Conservation (phyloP, 2,888 invertebrate genomes). For the Ethmia dodecea region DNA sequence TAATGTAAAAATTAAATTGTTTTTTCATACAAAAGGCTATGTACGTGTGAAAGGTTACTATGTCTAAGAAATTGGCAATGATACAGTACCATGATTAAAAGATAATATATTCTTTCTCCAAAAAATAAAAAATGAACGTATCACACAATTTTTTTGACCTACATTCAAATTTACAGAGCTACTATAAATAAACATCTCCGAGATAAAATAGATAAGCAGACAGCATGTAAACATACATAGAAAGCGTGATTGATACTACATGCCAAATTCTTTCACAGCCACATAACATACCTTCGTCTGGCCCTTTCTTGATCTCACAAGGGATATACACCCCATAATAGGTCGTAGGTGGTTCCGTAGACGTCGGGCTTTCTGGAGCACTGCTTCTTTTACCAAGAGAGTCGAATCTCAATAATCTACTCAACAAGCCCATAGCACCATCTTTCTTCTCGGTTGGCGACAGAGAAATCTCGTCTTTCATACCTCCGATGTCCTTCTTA, state of each 20-base stretch:
- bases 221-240: constrained; percentile 7
- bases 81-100: no score
- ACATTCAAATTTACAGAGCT: constrained; percentile 11
- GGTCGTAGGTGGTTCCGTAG: constrained; percentile 44
- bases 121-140: no score
- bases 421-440: constrained; percentile 55
- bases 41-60: no score
- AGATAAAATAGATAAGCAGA: constrained; percentile 5
- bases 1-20: no score
- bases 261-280: neutral
- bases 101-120: no score
- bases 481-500: constrained; percentile 53
- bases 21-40: no score
- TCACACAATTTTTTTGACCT: no score
- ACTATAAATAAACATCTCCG: constrained; percentile 6
- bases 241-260: constrained; percentile 1
- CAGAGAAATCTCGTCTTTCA: constrained; percentile 55
- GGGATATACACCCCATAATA: constrained; percentile 75
- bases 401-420: constrained; percentile 59
- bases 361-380: constrained; percentile 42
- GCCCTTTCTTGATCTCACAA: constrained; percentile 70
- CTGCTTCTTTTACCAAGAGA: constrained; percentile 43
- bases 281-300: constrained; percentile 67
- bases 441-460: constrained; percentile 61
- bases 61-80: no score